Evolutionary conservation across 2,888 invertebrate species (phyloP).

Genomic region (Cecidostiba fungosa): DNA sequence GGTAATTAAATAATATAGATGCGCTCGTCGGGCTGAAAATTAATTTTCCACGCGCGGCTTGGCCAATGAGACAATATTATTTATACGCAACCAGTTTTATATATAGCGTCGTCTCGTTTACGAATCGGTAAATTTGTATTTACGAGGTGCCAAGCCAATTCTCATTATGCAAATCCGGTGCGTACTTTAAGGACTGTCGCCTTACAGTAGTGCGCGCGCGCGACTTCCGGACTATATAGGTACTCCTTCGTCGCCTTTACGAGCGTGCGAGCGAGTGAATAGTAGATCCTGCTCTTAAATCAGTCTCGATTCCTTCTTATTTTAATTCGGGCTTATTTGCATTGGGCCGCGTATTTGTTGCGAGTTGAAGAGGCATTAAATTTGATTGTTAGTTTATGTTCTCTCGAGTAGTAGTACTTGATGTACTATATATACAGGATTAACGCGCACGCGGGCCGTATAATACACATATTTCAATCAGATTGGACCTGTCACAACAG

Average conservation of each 20-base stretch:
- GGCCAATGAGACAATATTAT: not conserved
- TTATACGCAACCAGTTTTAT: not conserved
- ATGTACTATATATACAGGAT: too few relatives aligned
- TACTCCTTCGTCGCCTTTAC: constrained; percentile 43
- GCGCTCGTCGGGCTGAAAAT: not conserved
- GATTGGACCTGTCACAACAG: too few relatives aligned
- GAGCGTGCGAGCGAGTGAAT: not conserved
- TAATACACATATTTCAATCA: too few relatives aligned
- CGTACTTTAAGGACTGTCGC: constrained; percentile 31
- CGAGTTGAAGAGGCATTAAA: too few relatives aligned
- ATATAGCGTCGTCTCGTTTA: not conserved
- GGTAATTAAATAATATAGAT: not conserved
- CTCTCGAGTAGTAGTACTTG: too few relatives aligned
- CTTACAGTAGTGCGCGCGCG: too few relatives aligned
- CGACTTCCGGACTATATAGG: constrained; percentile 37
- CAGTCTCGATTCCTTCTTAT: not conserved
- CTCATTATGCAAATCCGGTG: constrained; percentile 53
- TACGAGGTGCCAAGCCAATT: constrained; percentile 34
- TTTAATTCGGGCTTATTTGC: too few relatives aligned
- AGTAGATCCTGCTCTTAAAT: constrained; percentile 31
- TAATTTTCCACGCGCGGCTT: not conserved
- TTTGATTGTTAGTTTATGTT: too few relatives aligned
- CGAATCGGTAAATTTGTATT: constrained; percentile 1
- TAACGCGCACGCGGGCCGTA: too few relatives aligned
- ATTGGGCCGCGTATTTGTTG: not conserved